Conservation (phyloP, 2,113 vertebrate species). For the Pagrus major region DNA sequence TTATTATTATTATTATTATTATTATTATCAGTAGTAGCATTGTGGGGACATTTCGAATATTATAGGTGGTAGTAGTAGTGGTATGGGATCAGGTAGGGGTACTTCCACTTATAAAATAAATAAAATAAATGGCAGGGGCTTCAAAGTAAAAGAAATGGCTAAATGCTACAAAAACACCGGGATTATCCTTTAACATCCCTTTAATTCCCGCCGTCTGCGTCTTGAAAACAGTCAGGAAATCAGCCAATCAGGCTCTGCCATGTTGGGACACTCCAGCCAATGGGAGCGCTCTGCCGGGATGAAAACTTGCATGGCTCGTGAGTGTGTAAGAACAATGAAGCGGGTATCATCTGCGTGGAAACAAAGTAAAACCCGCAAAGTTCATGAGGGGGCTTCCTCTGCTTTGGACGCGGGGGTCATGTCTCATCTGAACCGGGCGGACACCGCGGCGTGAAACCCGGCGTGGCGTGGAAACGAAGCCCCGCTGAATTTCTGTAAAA, state of each 20-base stretch:
- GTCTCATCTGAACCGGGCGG: too few relatives aligned
- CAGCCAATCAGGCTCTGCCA: slow-evolving; percentile 84
- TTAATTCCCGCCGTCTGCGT: slow-evolving; percentile 49
- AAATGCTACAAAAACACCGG: not conserved
- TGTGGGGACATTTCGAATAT: too few relatives aligned
- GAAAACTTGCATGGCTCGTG: slow-evolving; percentile 68
- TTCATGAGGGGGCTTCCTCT: slow-evolving; percentile 18
- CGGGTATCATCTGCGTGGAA: slow-evolving; percentile 30
- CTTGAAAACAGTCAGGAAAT: slow-evolving; percentile 47
- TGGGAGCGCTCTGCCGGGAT: slow-evolving; percentile 55
- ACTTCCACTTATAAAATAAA: too few relatives aligned
- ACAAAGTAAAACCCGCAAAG: slow-evolving; percentile 14
- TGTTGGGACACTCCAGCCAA: slow-evolving; percentile 84
- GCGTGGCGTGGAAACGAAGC: not conserved
- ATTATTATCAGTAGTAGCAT: not conserved
- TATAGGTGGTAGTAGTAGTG: too few relatives aligned
- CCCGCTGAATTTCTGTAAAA: not conserved
- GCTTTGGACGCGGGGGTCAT: too few relatives aligned
- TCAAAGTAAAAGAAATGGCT: not conserved
- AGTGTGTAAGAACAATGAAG: slow-evolving; percentile 63
- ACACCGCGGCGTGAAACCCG: not conserved
- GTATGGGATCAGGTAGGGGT: too few relatives aligned
- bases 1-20: not conserved
- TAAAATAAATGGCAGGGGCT: not conserved
- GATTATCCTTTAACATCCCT: not conserved